Base-by-base conservation (phyloP, 2,113 vertebrate species). In the Canis aureus region DNA sequence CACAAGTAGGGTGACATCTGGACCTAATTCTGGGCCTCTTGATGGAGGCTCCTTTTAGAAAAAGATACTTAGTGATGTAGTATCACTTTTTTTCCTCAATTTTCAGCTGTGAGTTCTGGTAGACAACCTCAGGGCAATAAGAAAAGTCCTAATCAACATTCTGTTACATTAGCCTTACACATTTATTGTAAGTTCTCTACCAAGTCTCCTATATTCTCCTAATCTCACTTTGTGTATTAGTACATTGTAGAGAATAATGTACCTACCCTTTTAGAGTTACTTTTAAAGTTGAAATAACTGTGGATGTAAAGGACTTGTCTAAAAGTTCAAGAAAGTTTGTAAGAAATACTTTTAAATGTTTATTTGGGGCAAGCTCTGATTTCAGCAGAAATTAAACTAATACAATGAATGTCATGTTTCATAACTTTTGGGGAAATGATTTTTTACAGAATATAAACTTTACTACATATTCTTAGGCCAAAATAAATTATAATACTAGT, bases 401-500 rank as follows among this genome's bases (percentile, higher is more conserved):
- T 35, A 35, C 2, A 74, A 64, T 89, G 19, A 89, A 78, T 66
- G 35, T 23, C 71, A 87, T 71, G 5, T 85, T 79, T 67, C 2
- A 51, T 1, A 6, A 74, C 13, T 94, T 95, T 49, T 43, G 66
- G 59, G 71, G 22, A 86, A 62, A 66, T 66, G 20, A 89, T 55
- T 12, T 11, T 8, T 73, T 55, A 79, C 15, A 81, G 32, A 85
- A 90, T 60, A 1, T 76, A 80, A 83, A 91, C 27, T 69, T 49
- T 71, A 83, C 27, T 59, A 78, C 74, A 93, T 81, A 59, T 59
- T 82, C 32, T 89, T 35, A 78, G 62, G 51, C 27, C 25, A 93
- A 91, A 88, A 90, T 71, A 57, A 79, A 96, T 83, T 71, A 84
- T 66, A 60, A 64, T 57, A 43, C 38, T 73, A 62, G 9, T 87